Evolutionary conservation across 2,113 vertebrate species (phyloP).

Genomic region (Orthonyx spaldingii): DNA sequence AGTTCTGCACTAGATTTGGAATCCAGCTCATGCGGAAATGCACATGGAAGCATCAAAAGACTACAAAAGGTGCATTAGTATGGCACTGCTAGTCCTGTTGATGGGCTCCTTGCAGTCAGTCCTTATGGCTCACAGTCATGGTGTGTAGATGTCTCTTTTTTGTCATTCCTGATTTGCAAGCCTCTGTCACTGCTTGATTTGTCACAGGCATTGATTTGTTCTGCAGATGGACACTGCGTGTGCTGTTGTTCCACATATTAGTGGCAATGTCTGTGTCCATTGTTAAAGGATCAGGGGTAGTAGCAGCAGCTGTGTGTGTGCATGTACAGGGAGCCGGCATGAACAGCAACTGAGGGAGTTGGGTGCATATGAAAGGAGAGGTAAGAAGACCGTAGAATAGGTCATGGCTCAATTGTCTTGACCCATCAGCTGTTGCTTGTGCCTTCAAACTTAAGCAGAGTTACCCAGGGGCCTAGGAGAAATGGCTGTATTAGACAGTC

Average conservation of each 20-base stretch:
- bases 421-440: neutral
- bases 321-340: neutral
- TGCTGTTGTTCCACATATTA: neutral
- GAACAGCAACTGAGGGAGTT: neutral
- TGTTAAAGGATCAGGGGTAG: neutral
- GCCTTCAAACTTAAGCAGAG: neutral
- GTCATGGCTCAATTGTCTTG: neutral
- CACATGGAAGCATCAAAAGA: neutral
- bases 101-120: neutral
- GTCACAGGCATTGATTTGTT: neutral
- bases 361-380: neutral
- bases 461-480: neutral
- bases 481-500: neutral
- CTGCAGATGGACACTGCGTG: neutral
- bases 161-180: neutral
- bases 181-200: neutral
- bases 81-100: neutral
- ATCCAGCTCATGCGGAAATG: neutral
- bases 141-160: neutral
- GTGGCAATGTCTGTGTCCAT: neutral
- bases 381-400: neutral
- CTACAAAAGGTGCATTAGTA: neutral
- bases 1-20: neutral
- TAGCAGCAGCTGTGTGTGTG: neutral
- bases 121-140: neutral